Percentiles rank a stretch among this genome's conserved stretches.
phyloP scores from a whole-genome alignment of 2,113 vertebrate species.

The Nothoprocta pentlandii region DNA sequence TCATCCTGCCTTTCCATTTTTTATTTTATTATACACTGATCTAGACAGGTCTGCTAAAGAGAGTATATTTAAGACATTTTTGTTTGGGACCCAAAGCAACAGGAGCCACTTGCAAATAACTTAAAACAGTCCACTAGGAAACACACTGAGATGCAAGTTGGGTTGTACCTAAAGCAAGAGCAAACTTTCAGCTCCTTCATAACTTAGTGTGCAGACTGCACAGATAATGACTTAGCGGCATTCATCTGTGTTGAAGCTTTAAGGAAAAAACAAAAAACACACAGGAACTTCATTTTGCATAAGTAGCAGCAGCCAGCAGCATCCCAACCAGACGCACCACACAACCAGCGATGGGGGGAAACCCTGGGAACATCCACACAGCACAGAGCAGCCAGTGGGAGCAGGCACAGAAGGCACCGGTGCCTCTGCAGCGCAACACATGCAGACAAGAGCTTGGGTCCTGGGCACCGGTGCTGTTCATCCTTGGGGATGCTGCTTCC shows the following conservation, averaged over 20 bases:
- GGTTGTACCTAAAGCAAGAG: not conserved
- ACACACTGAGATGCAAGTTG: rapidly evolving
- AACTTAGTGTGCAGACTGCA: not conserved
- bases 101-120: not conserved
- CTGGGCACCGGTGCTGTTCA: not conserved
- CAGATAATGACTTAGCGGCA: not conserved
- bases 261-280: not conserved
- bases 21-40: not conserved
- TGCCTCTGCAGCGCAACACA: not conserved
- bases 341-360: not conserved
- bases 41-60: not conserved
- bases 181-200: not conserved
- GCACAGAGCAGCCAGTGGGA: too few relatives aligned
- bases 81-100: not conserved
- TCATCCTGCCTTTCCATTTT: not conserved
- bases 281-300: not conserved
- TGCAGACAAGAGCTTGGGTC: not conserved
- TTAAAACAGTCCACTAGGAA: not conserved
- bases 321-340: not conserved
- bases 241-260: not conserved
- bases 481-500: not conserved
- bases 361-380: not conserved
- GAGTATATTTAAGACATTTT: not conserved
- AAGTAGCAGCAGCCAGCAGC: not conserved
- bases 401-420: not conserved